Evolutionary conservation across 2,888 invertebrate genomes (phyloP), one percentile per base, ranked within the genome.

Genomic region (Miltochrista miniata): DNA sequence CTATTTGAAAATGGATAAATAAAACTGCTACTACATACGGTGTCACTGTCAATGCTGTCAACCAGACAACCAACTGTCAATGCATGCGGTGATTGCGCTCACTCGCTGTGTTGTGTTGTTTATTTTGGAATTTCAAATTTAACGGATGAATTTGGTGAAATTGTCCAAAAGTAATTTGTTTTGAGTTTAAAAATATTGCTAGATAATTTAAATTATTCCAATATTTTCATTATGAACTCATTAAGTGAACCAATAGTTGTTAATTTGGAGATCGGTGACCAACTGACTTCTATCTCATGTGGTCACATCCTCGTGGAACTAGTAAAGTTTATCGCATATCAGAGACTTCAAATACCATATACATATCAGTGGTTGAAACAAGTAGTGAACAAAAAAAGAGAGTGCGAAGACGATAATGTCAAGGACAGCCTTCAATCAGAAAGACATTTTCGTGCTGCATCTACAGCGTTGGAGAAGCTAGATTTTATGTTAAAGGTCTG

Each of bases 231-330:
- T 39, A 73, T 76, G 76, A 69, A 61, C 66, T 61, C 68, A 36
- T 41, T 51, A 29, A 67, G 48, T 43, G 75, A 75, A 51, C 79
- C 80, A 30, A 62, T 88, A 34, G 51, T 62, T 43, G 59, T 92
- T 48, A 72, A 87, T 59, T 73, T 93, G 59, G 79, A 85, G 43
- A 85, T 93, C 52, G 89, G 89, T 38, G 92, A 93, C 64, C 85
- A 92, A 67, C 71, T 93, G 63, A 93, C 93, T 33, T 85, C 92
- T 33, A 86, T 90, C 70, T 91, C 93, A 13, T 93, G 93, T 76
- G 92, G 93, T 4, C 88, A 92, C 57, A 77, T 93, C 41, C 81
- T 94, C 42, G 92, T 90, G 18, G 93, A 93, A 79, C 70, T 94
- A 54, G 79, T 93, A 38, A 93, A 93, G 74, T 92, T 92, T 62